These are phyloP conservation scores for Bujurquina vittata DNA, from an alignment of 2,113 vertebrate genomes.

Conservation along the genomic window DNA sequence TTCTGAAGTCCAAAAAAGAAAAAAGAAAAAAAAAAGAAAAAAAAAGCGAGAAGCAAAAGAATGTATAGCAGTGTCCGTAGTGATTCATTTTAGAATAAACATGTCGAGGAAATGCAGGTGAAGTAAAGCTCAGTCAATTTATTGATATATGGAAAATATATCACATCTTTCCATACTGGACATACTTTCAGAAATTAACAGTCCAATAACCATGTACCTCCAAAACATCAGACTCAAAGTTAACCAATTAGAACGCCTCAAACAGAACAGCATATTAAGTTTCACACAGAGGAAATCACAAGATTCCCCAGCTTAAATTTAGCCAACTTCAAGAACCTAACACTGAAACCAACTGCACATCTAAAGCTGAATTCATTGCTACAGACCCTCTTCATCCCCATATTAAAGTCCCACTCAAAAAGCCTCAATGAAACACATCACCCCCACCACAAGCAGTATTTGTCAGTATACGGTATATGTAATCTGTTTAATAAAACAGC, in stretches of 20 bases:
- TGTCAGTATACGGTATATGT: constrained; percentile 66
- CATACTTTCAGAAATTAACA: constrained; percentile 67
- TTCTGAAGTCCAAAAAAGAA: no score
- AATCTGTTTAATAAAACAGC: constrained; percentile 65
- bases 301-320: constrained; percentile 18
- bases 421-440: constrained; percentile 37
- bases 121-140: constrained; percentile 77
- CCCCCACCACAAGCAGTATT: constrained; percentile 28
- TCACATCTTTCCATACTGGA: constrained; percentile 75
- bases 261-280: constrained; percentile 28
- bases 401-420: constrained; percentile 2
- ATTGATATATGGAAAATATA: constrained; percentile 80
- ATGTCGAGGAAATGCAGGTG: constrained; percentile 37
- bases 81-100: background rate
- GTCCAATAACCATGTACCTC: constrained; percentile 56
- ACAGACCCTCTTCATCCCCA: constrained; percentile 29
- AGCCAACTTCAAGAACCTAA: constrained; percentile 24
- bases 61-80: background rate
- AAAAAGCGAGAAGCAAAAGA: background rate
- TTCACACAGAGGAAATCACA: constrained; percentile 20
- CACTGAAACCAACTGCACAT: constrained; percentile 17
- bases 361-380: constrained; percentile 42
- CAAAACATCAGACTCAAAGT: constrained; percentile 30
- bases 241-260: constrained; percentile 38
- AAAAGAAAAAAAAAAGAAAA: no score